Base-by-base conservation (phyloP, 2,888 invertebrate genomes). In the Cosmia trapezina region DNA sequence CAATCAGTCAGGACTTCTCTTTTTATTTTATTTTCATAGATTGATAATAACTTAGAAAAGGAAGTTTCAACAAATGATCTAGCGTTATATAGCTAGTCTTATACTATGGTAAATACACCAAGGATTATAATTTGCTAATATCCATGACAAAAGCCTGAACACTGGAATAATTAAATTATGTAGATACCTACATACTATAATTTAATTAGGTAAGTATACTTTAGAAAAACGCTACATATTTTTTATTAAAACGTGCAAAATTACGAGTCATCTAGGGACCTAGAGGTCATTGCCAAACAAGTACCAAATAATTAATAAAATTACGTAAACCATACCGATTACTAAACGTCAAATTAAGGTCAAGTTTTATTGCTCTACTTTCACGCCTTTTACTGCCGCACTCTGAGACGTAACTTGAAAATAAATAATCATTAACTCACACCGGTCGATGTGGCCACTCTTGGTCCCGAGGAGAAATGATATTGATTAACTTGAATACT, bases 271-370 rank as follows among this genome's bases (percentile, higher is more conserved):
- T 57, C 65, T 70, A 60, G 59, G 33, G 53, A 14, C 33, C 6
- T 37, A 70, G 49, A 69, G 62, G 83, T 68, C 70, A 78, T 64
- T 60, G 45, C 41, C 33, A 33, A 53, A 64, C 12, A 53, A 66
- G 11, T 22, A 60, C 22, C 1, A 12, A 59, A 59, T 59, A 54
- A 37, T 43, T 67, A 54, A 57, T 68, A 70, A 64, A 83, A 70
- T 57, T 56, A 64, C 57, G 60, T 56, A 17, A 56, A 59, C 62
- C 17, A 57, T 19, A 28, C 19, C 60, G 7, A 49, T 80, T 56
- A 73, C 45, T 61, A 45, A 70, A 60, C 53, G 62, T 33, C 11
- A 56, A 79, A 66, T 51, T 56, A 61, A 70, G 83, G 80, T 61
- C 66, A 74, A 60, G 19, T 78, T 82, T 81, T 53, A 83, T 17